Base-by-base conservation (phyloP, 2,113 vertebrate genomes). In the Trachemys scripta region DNA sequence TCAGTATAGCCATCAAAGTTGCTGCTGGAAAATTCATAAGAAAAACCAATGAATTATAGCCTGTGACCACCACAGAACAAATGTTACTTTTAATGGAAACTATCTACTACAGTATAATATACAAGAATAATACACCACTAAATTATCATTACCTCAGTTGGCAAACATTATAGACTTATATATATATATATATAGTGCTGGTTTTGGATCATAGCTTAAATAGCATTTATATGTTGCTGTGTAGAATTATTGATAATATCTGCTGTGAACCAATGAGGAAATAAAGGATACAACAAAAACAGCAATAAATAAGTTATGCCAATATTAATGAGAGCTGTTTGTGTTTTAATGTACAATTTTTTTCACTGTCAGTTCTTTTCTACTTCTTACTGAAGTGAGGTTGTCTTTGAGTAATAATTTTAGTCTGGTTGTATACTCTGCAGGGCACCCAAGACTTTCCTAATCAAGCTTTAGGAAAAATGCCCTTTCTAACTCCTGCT, bases 231-330 rank as follows among this genome's bases (percentile, higher is more conserved):
- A 76, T n/a, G 27, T n/a, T 62, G 83, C 82, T 56, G 82, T 49
- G 93, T 45, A 87, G 93, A 95, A 89, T 83, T 47, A 51, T 17
- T 50, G 38, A 19, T 83, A 93, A 92, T 92, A 85, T 84, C 85
- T 31, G 86, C 56, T 92, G 51, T 53, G 72, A 82, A 31, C 51
- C 91, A 87, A 31, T 95, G 81, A 35, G 54, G 54, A 85, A 90
- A 35, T 17, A 53, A 42, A 92, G 53, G 69, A 42, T 75, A 86
- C 29, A 82, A 76, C 57, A 62, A 62, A 93, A 88, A 49, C 12
- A 84, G n/a, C 8, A 25, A 45, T 5, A 27, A 31, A 53, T 57
- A 81, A 2, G 2, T 9, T 75, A 27, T 10, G 3, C 19, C 20
- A 27, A 31, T 24, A 4, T 38, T 1, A 75, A 8, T 1, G 11